These are phyloP conservation scores for Neopelma chrysocephalum DNA, from an alignment of 2,797 vertebrate species.

Conservation along the genomic window DNA sequence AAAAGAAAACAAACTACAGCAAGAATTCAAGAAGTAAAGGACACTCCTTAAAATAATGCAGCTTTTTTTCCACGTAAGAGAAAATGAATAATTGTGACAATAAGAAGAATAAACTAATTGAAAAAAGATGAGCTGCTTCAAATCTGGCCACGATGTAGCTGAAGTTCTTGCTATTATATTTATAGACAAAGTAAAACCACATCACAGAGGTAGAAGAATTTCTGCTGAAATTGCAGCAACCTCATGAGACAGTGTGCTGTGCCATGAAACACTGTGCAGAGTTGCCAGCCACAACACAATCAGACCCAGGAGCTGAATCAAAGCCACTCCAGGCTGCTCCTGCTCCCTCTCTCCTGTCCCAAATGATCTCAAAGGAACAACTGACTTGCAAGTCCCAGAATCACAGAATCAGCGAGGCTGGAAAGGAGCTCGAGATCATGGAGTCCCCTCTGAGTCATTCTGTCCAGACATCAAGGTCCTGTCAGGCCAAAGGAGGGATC, in stretches of 20 bases:
- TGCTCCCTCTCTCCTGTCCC: not conserved
- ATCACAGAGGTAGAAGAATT: conserved; percentile 60
- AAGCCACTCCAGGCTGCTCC: not conserved
- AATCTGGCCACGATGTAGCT: conserved; percentile 27
- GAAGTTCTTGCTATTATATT: conserved; percentile 58
- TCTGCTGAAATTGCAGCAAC: conserved; percentile 53
- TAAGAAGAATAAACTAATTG: conserved; percentile 57
- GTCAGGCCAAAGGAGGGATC: not conserved
- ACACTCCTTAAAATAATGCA: not conserved
- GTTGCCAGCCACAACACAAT: conserved; percentile 34
- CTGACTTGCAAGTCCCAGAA: not conserved
- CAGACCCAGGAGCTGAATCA: not conserved
- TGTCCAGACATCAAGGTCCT: not conserved
- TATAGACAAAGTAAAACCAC: conserved; percentile 68
- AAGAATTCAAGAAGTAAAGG: not conserved
- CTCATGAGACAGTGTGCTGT: conserved; percentile 45
- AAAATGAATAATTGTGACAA: conserved; percentile 43
- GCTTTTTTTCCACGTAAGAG: not conserved
- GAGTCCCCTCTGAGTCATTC: not conserved
- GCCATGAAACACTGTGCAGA: conserved; percentile 37
- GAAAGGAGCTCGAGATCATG: not conserved
- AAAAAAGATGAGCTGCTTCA: conserved; percentile 48
- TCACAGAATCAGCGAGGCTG: not conserved
- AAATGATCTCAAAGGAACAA: not conserved
- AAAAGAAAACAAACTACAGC: not conserved